A percentile compares a stretch with the other conserved stretches of the same genome.
Conservation (phyloP, 1,140 invertebrate species). For the Cryptotermes secundus region DNA sequence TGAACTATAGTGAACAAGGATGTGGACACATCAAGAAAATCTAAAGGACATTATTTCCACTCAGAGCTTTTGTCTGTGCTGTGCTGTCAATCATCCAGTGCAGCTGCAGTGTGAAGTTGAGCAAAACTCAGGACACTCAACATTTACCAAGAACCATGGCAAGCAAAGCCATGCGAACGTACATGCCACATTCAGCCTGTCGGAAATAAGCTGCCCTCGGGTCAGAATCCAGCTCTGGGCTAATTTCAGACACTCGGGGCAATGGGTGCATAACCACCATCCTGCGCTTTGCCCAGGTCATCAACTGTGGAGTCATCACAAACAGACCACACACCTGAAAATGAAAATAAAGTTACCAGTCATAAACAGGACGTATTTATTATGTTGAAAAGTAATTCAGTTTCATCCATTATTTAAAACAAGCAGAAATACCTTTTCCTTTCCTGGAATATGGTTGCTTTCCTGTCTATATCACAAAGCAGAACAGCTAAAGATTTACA, state of each 20-base stretch:
- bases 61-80: neutral
- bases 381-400: too few relatives aligned
- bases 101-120: too few relatives aligned
- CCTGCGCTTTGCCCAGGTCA: constrained; percentile 89
- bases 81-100: too few relatives aligned
- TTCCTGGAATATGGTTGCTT: too few relatives aligned
- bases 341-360: constrained; percentile 38
- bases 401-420: too few relatives aligned
- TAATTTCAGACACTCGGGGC: constrained; percentile 93
- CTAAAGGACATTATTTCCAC: neutral
- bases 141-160: constrained; percentile 81
- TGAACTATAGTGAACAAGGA: neutral
- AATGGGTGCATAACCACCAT: constrained; percentile 98
- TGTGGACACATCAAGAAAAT: neutral
- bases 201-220: constrained; percentile 97
- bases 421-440: too few relatives aligned
- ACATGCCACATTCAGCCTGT: constrained; percentile 97
- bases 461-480: too few relatives aligned
- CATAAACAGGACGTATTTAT: too few relatives aligned
- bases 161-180: constrained; percentile 95
- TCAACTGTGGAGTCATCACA: constrained; percentile 90
- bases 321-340: constrained; percentile 79
- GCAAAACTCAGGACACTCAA: constrained; percentile 35
- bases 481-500: too few relatives aligned
- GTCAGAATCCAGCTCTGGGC: constrained; percentile 90